These are phyloP conservation scores for Sicus ferrugineus DNA, from an alignment of 2,888 invertebrate genomes.

Conservation along the genomic window DNA sequence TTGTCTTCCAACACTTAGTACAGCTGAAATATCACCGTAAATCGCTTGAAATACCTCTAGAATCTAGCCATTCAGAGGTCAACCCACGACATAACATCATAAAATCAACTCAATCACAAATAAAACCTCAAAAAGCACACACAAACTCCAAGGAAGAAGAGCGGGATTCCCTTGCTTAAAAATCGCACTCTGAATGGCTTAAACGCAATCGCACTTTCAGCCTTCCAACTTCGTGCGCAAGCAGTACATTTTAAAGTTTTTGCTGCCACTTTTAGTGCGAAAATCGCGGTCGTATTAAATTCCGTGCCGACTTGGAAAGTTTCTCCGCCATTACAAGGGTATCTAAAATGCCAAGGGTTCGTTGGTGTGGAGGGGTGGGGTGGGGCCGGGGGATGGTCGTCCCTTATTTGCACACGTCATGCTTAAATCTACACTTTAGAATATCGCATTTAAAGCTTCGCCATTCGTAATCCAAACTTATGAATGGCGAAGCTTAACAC, in stretches of 20 bases:
- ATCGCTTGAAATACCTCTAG: too few species aligned
- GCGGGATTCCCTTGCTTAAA: neutral
- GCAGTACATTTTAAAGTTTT: neutral
- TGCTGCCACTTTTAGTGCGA: neutral
- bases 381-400: too few species aligned
- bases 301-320: neutral
- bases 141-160: neutral
- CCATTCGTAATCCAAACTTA: slow-evolving; percentile 4
- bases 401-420: neutral
- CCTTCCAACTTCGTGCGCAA: neutral
- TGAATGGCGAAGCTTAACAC: neutral
- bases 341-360: too few species aligned
- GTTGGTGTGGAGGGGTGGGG: neutral
- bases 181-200: too few species aligned
- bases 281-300: too few species aligned
- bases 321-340: too few species aligned
- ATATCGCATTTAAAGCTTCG: neutral
- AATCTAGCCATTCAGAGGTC: too few species aligned
- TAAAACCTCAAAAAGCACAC: neutral
- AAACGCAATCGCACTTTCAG: too few species aligned
- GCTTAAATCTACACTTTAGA: neutral
- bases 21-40: too few species aligned
- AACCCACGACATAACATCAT: neutral
- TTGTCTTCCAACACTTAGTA: too few species aligned
- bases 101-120: neutral